A percentile compares a stretch with the other conserved stretches of the same genome.
Conservation (phyloP, 2,888 invertebrate genomes). For the Pterostichus niger region DNA sequence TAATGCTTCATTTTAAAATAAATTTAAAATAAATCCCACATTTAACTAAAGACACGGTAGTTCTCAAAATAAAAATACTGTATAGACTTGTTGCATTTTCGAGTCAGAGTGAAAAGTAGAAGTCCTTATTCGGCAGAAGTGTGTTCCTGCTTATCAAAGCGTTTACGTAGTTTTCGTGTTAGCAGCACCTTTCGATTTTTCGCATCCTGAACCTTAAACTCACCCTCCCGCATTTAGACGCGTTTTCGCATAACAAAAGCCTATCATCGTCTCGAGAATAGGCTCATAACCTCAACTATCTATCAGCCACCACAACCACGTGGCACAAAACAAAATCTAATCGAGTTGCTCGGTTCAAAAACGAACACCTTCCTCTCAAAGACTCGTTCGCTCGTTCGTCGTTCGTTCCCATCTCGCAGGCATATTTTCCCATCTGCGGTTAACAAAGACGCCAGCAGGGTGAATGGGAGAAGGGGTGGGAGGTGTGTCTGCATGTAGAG, state of each 20-base stretch:
- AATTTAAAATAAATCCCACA: too few species aligned
- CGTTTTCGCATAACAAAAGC: slow-evolving; percentile 52
- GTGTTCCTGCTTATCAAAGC: too few species aligned
- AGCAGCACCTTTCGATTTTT: slow-evolving; percentile 34
- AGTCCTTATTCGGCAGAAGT: too few species aligned
- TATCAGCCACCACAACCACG: slow-evolving; percentile 21
- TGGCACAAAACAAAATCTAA: slow-evolving; percentile 50
- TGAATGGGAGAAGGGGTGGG: not conserved
- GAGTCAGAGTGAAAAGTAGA: too few species aligned
- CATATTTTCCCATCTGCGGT: slow-evolving; percentile 59
- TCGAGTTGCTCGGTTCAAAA: slow-evolving; percentile 33
- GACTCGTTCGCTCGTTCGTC: not conserved
- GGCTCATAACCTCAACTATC: slow-evolving; percentile 53
- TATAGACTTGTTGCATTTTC: too few species aligned
- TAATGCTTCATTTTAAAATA: too few species aligned
- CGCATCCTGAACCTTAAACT: slow-evolving; percentile 13
- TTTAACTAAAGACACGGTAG: too few species aligned
- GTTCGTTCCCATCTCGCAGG: slow-evolving; percentile 23
- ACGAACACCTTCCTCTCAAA: slow-evolving; percentile 20
- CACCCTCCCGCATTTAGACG: slow-evolving; percentile 16
- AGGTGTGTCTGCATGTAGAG: too few species aligned
- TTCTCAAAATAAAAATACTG: too few species aligned
- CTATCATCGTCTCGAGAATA: slow-evolving; percentile 35
- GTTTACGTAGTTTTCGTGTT: slow-evolving; percentile 4
- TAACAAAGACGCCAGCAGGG: slow-evolving; percentile 47